Percentiles rank a stretch among this genome's conserved stretches.
These are phyloP conservation scores for Plectrocnemia conspersa DNA, from an alignment of 1,140 invertebrate species.

Conservation along the genomic window DNA sequence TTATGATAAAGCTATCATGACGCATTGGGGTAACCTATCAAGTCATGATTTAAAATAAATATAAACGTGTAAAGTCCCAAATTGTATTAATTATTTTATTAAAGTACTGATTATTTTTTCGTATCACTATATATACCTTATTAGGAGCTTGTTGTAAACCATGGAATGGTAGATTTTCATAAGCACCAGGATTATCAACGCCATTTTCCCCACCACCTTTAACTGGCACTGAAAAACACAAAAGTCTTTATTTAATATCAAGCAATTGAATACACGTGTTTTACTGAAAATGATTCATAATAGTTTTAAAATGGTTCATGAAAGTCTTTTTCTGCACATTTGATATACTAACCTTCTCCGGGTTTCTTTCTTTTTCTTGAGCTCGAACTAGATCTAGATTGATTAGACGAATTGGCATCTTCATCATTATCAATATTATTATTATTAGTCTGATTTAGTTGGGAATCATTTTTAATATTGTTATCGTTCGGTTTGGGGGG, in stretches of 20 bases:
- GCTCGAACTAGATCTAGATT: slow-evolving; percentile 38
- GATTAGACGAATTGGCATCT: slow-evolving; percentile 36
- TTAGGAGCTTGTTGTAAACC: slow-evolving; percentile 85
- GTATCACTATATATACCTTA: too few relatives aligned
- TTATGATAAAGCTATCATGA: too few relatives aligned
- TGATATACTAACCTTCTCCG: slow-evolving; percentile 58
- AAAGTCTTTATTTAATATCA: slow-evolving; percentile 19
- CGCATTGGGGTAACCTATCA: too few relatives aligned
- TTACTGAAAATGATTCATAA: background rate
- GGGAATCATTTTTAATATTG: slow-evolving; percentile 4
- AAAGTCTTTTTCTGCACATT: slow-evolving; percentile 5
- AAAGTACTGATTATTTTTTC: too few relatives aligned
- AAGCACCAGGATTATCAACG: slow-evolving; percentile 42
- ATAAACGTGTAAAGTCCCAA: too few relatives aligned
- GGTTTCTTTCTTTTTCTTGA: slow-evolving; percentile 74
- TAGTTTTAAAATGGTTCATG: slow-evolving; percentile 4
- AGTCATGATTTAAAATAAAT: too few relatives aligned
- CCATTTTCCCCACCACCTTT: slow-evolving; percentile 47
- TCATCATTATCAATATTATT: slow-evolving; percentile 39
- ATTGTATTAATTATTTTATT: too few relatives aligned
- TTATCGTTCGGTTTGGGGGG: slow-evolving; percentile 42
- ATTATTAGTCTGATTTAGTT: slow-evolving; percentile 14
- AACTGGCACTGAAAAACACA: slow-evolving; percentile 47
- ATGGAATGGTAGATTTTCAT: slow-evolving; percentile 91
- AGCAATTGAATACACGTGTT: slow-evolving; percentile 15